phyloP scores from a whole-genome alignment of 2,113 vertebrate genomes.

The Equus przewalskii region DNA sequence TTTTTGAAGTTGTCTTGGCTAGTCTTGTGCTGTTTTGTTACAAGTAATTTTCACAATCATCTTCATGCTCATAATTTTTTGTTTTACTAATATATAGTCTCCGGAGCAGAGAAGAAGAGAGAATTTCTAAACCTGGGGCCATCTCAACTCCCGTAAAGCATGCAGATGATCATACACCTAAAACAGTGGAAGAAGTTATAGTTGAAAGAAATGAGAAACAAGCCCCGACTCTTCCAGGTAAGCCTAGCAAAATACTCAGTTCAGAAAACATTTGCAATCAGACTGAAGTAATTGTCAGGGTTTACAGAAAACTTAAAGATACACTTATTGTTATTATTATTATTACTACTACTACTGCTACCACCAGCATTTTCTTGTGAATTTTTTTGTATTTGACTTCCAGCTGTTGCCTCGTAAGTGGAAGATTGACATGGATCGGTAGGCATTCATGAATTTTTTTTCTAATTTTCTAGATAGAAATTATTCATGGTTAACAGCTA shows the following conservation, averaged over 20 bases:
- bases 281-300: neutral
- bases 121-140: conserved; percentile 91
- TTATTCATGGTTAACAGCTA: neutral
- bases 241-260: conserved; percentile 40
- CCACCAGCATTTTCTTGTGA: neutral
- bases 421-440: neutral
- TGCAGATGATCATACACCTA: conserved; percentile 90
- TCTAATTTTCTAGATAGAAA: neutral
- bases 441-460: neutral
- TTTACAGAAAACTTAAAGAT: neutral
- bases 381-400: neutral
- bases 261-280: neutral
- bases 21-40: neutral
- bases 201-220: conserved; percentile 92
- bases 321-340: neutral
- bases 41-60: neutral
- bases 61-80: neutral
- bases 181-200: conserved; percentile 90
- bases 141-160: conserved; percentile 94
- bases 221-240: conserved; percentile 96
- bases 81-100: conserved; percentile 86
- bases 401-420: neutral
- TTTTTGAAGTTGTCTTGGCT: neutral
- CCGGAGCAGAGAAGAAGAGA: conserved; percentile 96
- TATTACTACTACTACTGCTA: neutral